Evolutionary conservation across 2,797 vertebrate genomes (phyloP), one percentile per base, ranked within the genome.

Genomic region (Diplodus puntazzo): DNA sequence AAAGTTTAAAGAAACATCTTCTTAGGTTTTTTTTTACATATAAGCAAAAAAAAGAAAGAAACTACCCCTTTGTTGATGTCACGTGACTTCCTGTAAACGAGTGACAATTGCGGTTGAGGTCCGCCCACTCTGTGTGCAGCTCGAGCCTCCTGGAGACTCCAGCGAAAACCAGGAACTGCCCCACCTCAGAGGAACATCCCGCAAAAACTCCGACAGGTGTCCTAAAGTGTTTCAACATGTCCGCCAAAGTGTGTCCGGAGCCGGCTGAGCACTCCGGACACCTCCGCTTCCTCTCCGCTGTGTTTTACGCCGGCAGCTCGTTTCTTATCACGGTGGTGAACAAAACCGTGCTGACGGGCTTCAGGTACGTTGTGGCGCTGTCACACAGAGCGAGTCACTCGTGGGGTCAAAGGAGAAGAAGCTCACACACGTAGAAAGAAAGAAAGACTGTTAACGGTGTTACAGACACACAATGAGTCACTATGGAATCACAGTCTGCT

Each of bases 241-340:
- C 88, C 3, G 13, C 30, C 0, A 17, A 43, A 11, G 54, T 5
- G 17, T 8, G n/a, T 1, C 45, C 14, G 1, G 86, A 81, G 7
- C 6, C 20, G 0, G 39, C 11, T 0, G 70, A 91, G 2, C 73
- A 87, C 16, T 77, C 94, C 0, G 60, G 75, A 0, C 18, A 89
- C 18, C 58, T 84, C 1, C 91, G 75, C 81, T 71, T 97, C 0
- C 62, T 95, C 2, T 97, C 97, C 0, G 97, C 97, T 0, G 50
- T 91, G 0, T 96, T 97, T 85, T 98, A 98, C 78, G 97, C 97
- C 17, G 65, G 71, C 14, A 96, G 95, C 76, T 98, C 97, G 42
- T 96, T 98, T 75, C 80, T 97, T 0, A 95, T 97, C 11, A 96
- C 97, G 66, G 88, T 98, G 84, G 93, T 98, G 62, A 99, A 98